Evolutionary conservation across 2,888 invertebrate species (phyloP).

Genomic region (Helobdella robusta): DNA sequence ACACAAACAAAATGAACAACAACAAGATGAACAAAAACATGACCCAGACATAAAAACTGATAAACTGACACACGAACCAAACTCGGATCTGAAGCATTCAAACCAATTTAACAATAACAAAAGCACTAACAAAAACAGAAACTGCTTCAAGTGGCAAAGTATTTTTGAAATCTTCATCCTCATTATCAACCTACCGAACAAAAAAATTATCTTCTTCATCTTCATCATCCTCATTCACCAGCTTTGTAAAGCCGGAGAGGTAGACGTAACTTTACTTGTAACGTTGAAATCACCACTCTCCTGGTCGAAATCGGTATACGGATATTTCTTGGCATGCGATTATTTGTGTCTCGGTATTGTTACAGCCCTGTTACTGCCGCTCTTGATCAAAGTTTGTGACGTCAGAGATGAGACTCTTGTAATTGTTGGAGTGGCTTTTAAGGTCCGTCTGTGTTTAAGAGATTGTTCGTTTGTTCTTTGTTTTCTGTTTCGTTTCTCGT

Average conservation of each 20-base stretch:
- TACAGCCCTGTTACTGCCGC: constrained; percentile 43
- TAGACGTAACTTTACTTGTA: constrained; percentile 45
- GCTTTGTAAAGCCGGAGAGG: constrained; percentile 46
- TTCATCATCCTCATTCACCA: constrained; percentile 38
- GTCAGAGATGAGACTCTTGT: constrained; percentile 40
- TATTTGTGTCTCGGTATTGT: constrained; percentile 46
- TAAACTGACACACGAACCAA: neutral
- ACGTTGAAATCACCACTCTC: constrained; percentile 43
- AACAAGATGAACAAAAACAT: neutral
- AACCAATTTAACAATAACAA: no score
- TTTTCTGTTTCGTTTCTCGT: no score
- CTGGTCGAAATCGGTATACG: constrained; percentile 44
- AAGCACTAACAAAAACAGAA: neutral
- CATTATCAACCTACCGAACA: constrained; percentile 5
- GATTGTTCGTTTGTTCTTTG: no score
- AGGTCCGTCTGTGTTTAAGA: no score
- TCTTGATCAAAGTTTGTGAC: constrained; percentile 39
- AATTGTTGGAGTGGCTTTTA: constrained; percentile 43
- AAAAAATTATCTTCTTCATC: constrained; percentile 38
- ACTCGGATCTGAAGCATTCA: no score
- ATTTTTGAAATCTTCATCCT: neutral
- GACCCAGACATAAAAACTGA: neutral
- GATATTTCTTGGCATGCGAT: constrained; percentile 46
- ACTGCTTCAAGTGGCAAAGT: neutral
- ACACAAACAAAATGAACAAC: neutral